These are phyloP conservation scores for Odontophorus gujanensis DNA, from an alignment of 2,113 vertebrate species.

Conservation along the genomic window DNA sequence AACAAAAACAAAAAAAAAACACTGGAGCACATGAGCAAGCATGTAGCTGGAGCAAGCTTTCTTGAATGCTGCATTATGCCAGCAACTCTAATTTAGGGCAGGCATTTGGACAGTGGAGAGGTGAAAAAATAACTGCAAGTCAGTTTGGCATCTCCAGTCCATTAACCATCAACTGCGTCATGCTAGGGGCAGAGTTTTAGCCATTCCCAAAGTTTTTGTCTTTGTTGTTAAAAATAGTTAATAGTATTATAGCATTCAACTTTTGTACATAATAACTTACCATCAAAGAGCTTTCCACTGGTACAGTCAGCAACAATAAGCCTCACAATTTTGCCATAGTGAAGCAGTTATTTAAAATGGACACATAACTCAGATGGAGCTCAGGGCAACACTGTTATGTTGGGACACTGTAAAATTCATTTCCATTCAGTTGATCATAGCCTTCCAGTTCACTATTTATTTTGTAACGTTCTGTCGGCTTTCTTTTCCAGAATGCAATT, in stretches of 20 bases:
- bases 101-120: neutral
- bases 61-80: neutral
- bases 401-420: neutral
- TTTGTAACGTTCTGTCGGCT: neutral
- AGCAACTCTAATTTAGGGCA: neutral
- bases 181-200: neutral
- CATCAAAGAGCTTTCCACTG: neutral
- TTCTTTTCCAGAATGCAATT: neutral
- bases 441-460: neutral
- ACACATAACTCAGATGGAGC: neutral
- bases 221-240: neutral
- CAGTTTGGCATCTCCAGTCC: neutral
- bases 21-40: neutral
- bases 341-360: neutral
- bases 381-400: neutral
- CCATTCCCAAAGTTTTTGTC: neutral
- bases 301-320: neutral
- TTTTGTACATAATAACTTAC: neutral
- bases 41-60: neutral
- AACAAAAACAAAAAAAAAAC: neutral
- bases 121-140: neutral
- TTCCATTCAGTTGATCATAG: neutral
- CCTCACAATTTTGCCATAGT: neutral
- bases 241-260: neutral
- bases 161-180: neutral